Evolutionary conservation across 2,888 invertebrate genomes (phyloP).

Genomic region (Amblyteles armatorius): DNA sequence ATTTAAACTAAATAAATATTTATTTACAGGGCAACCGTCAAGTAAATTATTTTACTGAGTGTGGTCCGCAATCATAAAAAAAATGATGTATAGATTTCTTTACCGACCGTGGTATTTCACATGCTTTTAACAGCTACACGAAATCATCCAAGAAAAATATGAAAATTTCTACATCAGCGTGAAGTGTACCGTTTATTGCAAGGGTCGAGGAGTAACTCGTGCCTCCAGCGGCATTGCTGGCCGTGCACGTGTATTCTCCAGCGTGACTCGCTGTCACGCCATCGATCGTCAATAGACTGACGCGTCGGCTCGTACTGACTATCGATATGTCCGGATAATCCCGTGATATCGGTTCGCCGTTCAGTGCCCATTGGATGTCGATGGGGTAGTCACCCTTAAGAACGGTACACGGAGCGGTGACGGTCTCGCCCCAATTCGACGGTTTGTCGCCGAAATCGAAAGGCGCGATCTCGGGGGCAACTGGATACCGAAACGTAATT

Average conservation of each 20-base stretch:
- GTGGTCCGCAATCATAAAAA: background rate
- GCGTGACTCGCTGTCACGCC: conserved; percentile 88
- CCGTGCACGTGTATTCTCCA: conserved; percentile 89
- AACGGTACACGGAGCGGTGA: conserved; percentile 89
- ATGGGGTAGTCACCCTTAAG: conserved; percentile 92
- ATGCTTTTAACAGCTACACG: too few relatives aligned
- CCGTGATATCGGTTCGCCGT: conserved; percentile 86
- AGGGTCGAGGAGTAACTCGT: conserved; percentile 87
- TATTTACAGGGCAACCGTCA: too few relatives aligned
- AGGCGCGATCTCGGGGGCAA: conserved; percentile 90
- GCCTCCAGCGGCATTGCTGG: conserved; percentile 88
- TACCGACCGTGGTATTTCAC: too few relatives aligned
- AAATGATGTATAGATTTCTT: background rate
- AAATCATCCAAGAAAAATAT: background rate
- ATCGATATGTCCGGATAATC: conserved; percentile 72
- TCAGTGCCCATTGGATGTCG: conserved; percentile 90
- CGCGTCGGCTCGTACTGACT: conserved; percentile 82
- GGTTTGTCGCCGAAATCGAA: conserved; percentile 90
- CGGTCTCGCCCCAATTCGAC: conserved; percentile 90
- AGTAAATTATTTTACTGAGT: too few relatives aligned
- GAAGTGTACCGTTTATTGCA: conserved; percentile 88
- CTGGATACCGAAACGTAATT: conserved; percentile 81
- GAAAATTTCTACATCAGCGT: conserved; percentile 29
- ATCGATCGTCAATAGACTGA: conserved; percentile 88
- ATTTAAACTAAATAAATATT: too few relatives aligned